Percentiles rank a stretch among this genome's conserved stretches.
Evolutionary conservation across 2,888 invertebrate genomes (phyloP).

Genomic region (Eupeodes luniger): DNA sequence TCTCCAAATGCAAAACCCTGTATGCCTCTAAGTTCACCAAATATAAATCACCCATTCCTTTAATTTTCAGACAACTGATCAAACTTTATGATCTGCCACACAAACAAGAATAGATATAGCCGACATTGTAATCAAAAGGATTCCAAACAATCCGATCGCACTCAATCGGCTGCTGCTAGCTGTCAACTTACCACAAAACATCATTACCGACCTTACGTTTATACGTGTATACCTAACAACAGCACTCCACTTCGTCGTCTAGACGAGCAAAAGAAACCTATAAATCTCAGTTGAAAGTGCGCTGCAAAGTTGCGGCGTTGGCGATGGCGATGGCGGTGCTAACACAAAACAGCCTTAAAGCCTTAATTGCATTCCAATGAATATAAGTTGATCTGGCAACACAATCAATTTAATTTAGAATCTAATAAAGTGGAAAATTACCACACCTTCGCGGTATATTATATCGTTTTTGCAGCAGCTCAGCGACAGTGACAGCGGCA

Average conservation of each 20-base stretch:
- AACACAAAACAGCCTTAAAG: conserved; percentile 63
- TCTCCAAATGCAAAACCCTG: too few relatives aligned
- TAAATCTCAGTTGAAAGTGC: conserved; percentile 33
- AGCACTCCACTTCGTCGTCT: conserved; percentile 51
- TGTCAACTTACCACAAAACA: conserved; percentile 64
- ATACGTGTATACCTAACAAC: neutral
- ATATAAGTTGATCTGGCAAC: conserved; percentile 74
- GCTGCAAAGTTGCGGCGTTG: conserved; percentile 11
- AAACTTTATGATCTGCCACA: conserved; percentile 50
- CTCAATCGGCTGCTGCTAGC: conserved; percentile 48
- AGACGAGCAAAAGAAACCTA: conserved; percentile 47
- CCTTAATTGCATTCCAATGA: conserved; percentile 76
- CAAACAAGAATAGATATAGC: conserved; percentile 18
- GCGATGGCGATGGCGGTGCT: conserved; percentile 44
- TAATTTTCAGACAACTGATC: conserved; percentile 49
- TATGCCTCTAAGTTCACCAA: neutral
- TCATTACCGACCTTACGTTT: conserved; percentile 52
- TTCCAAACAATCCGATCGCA: conserved; percentile 66
- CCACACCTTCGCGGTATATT: conserved; percentile 68
- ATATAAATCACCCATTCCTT: conserved; percentile 44
- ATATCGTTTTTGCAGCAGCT: conserved; percentile 46
- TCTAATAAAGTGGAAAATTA: conserved; percentile 76
- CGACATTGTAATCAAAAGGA: conserved; percentile 56
- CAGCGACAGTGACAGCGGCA: conserved; percentile 16
- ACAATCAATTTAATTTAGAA: conserved; percentile 76